Evolutionary conservation across 2,113 vertebrate species (phyloP), one percentile per base, ranked within the genome.

Genomic region (Haplochromis vanheusdeni): DNA sequence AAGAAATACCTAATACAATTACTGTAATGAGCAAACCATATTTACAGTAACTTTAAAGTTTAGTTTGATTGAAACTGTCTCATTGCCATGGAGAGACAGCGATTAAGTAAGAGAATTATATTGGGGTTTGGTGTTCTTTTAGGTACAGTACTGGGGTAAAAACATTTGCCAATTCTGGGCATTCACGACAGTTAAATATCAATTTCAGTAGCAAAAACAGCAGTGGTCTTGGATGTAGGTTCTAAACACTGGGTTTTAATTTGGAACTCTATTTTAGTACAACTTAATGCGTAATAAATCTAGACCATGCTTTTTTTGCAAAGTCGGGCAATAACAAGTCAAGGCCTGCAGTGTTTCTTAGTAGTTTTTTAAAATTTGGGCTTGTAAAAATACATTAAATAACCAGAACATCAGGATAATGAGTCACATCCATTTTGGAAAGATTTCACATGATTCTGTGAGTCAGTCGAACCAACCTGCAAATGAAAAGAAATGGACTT

Each of bases 21-120:
- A 95, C 94, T 77, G 95, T 92, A 94, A 95, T 79, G 85, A 80
- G 35, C 26, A 62, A 55, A 86, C 31, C 33, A 33, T 81, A 83
- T 26, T 95, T 83, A 82, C 88, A 77, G 89, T 89, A 94, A 95
- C 54, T 86, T 10, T 6, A 79, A 23, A 55, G 21, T 45, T 79
- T 58, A 8, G 47, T 62, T 83, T 21, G 62, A 75, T 79, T 86
- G 79, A 93, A 92, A 87, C 86, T 73, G 33, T 17, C 10, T 92
- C 37, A 62, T 28, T 87, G 84, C n/a, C 35, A 60, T 11, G 58
- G 26, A 45, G 35, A 7, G 13, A 9, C 31, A 4, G 19, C 21
- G 19, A 86, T 70, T 1, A 9, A 28, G 28, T 19, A 9, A 68
- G 17, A 77, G 45, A 60, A 31, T 9, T 19, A 42, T 52, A 70